Base-by-base conservation (phyloP, 2,113 vertebrate species). In the Campylomormyrus numenius region DNA sequence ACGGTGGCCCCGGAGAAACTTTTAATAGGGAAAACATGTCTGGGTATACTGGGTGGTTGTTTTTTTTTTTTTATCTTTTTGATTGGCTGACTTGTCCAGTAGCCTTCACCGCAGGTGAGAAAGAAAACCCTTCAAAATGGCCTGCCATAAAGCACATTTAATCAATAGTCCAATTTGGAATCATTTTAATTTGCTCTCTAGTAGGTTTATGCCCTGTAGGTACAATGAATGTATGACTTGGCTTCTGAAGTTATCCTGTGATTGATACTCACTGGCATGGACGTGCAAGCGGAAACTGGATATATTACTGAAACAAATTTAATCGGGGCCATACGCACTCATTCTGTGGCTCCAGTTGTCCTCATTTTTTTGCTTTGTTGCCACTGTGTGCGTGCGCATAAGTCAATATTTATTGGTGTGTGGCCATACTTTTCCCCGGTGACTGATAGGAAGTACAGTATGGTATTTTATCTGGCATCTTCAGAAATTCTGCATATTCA, bases 251-350 rank as follows among this genome's bases (percentile, higher is more conserved):
- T 52, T 53, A 48, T 66, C 49, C 48, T 35, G 21, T 42, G 70
- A 89, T 53, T 83, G 46, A 83, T 89, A 53, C 77, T 80, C 70
- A 56, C 31, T 77, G 31, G 66, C 88, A 48, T 80, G 27, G 21
- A 74, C 5, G 5, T 11, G 70, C 50, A 83, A 53, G 49, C 11
- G 88, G 88, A 83, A 83, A 89, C 66, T 39, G 88, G 48, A 74
- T 52, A 24, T 53, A 83, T 89, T 45, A 83, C 88, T 15, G 19
- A 80, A 42, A 15, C 66, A 21, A 42, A 52, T 39, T 74, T 21
- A 89, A 89, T 89, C 19, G 6, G 49, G 52, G 45, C 66, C 88
- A 83, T 89, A 31, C 80, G 49, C 46, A 53, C 31, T 42, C 39
- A 9, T 74, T 35, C 70, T 39, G 70, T 80, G 31, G 48, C 49